These are phyloP conservation scores for Elgaria multicarinata DNA, from an alignment of 2,113 vertebrate genomes.

Conservation along the genomic window DNA sequence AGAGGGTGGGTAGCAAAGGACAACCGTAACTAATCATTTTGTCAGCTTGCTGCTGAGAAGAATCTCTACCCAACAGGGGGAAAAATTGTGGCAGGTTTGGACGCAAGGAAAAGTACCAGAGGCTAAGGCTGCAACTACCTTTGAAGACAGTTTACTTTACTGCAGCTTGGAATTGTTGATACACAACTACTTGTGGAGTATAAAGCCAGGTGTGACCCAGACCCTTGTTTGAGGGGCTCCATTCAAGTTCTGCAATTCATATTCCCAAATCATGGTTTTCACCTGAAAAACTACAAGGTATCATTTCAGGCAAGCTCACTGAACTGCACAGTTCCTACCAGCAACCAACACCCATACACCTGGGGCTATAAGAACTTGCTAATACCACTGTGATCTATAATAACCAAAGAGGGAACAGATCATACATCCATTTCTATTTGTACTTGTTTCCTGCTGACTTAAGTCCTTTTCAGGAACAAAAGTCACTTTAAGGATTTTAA, in stretches of 20 bases:
- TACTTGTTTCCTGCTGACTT: neutral
- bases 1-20: conserved; percentile 71
- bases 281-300: conserved; percentile 45
- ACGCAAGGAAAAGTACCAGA: conserved; percentile 68
- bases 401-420: neutral
- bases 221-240: conserved; percentile 53
- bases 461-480: neutral
- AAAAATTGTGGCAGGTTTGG: conserved; percentile 76
- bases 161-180: conserved; percentile 56
- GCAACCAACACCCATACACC: neutral
- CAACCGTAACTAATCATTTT: conserved; percentile 87
- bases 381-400: neutral
- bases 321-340: accelerated
- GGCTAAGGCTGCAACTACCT: conserved; percentile 69
- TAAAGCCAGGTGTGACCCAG: conserved; percentile 54
- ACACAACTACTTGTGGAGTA: neutral
- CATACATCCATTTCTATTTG: neutral
- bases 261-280: conserved; percentile 49
- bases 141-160: conserved; percentile 68
- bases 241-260: conserved; percentile 35
- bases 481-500: neutral
- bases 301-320: neutral
- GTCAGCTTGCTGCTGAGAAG: conserved; percentile 86
- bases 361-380: conserved; percentile 1
- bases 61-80: conserved; percentile 81